Evolutionary conservation across 2,113 vertebrate species (phyloP).

Genomic region (Chlamydotis undulata): DNA sequence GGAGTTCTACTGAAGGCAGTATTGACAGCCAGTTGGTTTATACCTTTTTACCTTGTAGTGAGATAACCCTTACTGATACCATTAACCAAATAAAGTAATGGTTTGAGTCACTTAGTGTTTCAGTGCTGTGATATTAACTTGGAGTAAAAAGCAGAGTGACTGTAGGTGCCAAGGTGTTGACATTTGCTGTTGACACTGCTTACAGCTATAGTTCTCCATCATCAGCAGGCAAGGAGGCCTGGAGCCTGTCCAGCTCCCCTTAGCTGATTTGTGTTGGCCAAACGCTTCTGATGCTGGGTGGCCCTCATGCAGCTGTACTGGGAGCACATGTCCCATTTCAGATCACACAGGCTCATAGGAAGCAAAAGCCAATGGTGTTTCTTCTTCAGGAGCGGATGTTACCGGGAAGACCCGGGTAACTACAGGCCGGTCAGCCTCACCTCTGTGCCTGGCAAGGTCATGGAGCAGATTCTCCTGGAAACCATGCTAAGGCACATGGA

Average conservation of each 20-base stretch:
- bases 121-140: background rate
- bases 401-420: no score
- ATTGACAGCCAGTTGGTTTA: background rate
- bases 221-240: background rate
- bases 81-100: background rate
- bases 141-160: background rate
- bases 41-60: background rate
- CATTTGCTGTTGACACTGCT: background rate
- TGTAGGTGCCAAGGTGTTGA: background rate
- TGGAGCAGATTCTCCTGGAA: no score
- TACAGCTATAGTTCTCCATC: background rate
- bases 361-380: background rate
- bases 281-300: background rate
- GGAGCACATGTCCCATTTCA: background rate
- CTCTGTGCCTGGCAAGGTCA: no score
- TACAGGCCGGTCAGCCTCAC: no score
- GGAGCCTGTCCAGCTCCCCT: background rate
- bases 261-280: background rate
- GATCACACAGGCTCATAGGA: background rate
- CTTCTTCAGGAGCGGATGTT: background rate
- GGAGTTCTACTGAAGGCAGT: background rate
- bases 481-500: no score
- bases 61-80: constrained; percentile 20
- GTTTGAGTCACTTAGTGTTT: background rate
- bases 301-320: background rate